These are phyloP conservation scores for Cephus cinctus DNA, from an alignment of 1,140 invertebrate species.

Conservation along the genomic window DNA sequence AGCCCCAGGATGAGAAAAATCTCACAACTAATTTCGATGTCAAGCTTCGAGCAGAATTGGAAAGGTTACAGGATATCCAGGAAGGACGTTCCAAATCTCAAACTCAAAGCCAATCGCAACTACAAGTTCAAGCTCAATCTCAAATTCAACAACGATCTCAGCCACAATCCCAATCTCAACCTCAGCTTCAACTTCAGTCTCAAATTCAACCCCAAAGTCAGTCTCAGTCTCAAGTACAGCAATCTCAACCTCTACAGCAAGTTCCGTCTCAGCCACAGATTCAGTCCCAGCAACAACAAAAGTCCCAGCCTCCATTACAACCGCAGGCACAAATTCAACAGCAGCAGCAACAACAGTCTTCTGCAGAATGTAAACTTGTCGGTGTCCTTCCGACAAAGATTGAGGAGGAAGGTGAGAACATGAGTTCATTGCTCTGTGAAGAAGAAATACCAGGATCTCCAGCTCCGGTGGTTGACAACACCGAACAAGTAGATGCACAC, in stretches of 20 bases:
- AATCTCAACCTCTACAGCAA: too few relatives aligned
- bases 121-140: too few relatives aligned
- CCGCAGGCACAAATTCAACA: slow-evolving; percentile 13
- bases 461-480: slow-evolving; percentile 61
- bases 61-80: slow-evolving; percentile 15
- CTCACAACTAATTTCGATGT: slow-evolving; percentile 22
- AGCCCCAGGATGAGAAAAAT: slow-evolving; percentile 38
- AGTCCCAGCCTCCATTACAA: background rate
- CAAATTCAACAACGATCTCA: slow-evolving; percentile 29
- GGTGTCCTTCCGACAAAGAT: slow-evolving; percentile 14
- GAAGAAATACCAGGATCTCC: slow-evolving; percentile 86
- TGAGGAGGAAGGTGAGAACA: slow-evolving; percentile 55
- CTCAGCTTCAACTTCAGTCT: slow-evolving; percentile 7
- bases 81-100: background rate
- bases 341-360: slow-evolving; percentile 16
- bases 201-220: too few relatives aligned
- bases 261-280: too few relatives aligned
- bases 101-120: too few relatives aligned
- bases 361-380: slow-evolving; percentile 6
- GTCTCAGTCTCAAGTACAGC: too few relatives aligned
- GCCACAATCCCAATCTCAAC: slow-evolving; percentile 23
- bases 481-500: slow-evolving; percentile 32
- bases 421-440: slow-evolving; percentile 76
- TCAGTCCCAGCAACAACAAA: too few relatives aligned
- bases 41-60: slow-evolving; percentile 32